Conservation (phyloP, 2,113 vertebrate species). For the Atherinomorus stipes region DNA sequence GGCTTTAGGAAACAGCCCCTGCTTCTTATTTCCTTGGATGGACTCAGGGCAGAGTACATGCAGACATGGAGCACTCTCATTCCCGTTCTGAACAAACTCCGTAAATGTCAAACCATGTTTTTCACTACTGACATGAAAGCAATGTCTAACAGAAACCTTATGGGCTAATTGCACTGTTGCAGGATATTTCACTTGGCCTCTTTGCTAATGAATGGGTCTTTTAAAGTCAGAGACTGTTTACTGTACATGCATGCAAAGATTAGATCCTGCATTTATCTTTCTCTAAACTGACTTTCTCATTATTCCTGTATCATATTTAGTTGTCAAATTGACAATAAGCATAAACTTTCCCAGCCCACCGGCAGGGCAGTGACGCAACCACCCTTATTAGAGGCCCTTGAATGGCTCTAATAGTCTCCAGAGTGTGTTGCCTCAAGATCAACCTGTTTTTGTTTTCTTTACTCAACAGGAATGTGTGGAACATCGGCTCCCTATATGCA, state of each 20-base stretch:
- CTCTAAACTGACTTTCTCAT: too few species aligned
- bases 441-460: not conserved
- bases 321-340: too few species aligned
- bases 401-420: not conserved
- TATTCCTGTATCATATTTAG: too few species aligned
- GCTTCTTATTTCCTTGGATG: conserved; percentile 81
- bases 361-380: not conserved
- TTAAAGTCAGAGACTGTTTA: too few species aligned
- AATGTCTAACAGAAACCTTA: not conserved
- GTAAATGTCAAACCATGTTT: conserved; percentile 47
- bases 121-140: not conserved
- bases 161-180: not conserved
- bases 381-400: not conserved
- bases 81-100: conserved; percentile 79
- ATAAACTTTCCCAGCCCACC: not conserved
- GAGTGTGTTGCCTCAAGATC: too few species aligned
- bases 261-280: too few species aligned
- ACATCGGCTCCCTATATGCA: conserved; percentile 81
- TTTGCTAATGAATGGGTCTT: too few species aligned
- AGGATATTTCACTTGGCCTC: too few species aligned
- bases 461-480: conserved; percentile 71
- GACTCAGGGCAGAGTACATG: conserved; percentile 79
- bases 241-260: too few species aligned
- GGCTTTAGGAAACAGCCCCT: conserved; percentile 78
- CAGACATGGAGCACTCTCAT: conserved; percentile 67